Percentiles rank a stretch among this genome's conserved stretches.
phyloP scores from a whole-genome alignment of 2,888 invertebrate species.

The Thecophora atra region DNA sequence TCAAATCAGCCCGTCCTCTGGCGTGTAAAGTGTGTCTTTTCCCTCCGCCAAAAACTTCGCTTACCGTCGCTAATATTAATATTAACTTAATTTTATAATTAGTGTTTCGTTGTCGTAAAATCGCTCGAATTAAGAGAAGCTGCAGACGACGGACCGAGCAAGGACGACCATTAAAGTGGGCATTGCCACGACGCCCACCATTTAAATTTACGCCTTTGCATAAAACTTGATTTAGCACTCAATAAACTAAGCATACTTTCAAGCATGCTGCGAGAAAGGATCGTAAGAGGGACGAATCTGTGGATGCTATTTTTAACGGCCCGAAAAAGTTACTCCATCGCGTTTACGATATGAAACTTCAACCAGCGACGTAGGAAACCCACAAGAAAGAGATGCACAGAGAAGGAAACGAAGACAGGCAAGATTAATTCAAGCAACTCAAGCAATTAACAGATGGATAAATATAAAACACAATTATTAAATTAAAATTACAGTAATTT shows the following conservation, averaged over 20 bases:
- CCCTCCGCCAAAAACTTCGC: too few relatives aligned
- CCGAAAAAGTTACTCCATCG: too few relatives aligned
- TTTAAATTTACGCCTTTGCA: slow-evolving; percentile 5
- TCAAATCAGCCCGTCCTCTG: too few relatives aligned
- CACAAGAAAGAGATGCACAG: background rate
- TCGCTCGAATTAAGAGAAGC: background rate
- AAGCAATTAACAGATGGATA: background rate
- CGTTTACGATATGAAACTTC: too few relatives aligned
- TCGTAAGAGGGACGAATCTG: background rate
- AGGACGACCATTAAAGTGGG: too few relatives aligned
- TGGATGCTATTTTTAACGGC: too few relatives aligned
- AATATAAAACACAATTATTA: background rate
- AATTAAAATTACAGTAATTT: background rate
- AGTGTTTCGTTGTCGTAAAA: background rate
- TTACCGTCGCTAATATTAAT: background rate
- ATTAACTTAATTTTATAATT: background rate
- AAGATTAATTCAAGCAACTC: background rate
- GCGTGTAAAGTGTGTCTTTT: too few relatives aligned
- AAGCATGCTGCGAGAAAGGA: background rate
- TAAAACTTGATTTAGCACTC: slow-evolving; percentile 33
- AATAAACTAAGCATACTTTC: background rate
- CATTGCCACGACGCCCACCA: background rate
- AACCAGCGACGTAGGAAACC: background rate
- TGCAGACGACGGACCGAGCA: too few relatives aligned
- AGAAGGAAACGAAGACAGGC: background rate